Conservation (phyloP, 2,888 invertebrate species). For the Mythimna ferrago region DNA sequence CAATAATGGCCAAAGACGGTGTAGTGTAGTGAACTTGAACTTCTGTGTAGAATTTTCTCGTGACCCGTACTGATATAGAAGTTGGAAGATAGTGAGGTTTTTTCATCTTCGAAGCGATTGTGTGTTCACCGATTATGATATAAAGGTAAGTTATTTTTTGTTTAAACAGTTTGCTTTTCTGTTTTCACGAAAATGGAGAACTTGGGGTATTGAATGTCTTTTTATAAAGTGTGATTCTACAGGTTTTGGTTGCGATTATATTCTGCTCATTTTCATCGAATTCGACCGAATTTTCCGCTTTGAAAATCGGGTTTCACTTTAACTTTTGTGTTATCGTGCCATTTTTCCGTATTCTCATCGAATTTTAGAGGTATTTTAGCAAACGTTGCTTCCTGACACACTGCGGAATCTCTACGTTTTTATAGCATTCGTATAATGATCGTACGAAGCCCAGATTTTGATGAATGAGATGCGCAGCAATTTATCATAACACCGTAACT, state of each 20-base stretch:
- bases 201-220: slow-evolving; percentile 21
- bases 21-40: slow-evolving; percentile 65
- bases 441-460: slow-evolving; percentile 28
- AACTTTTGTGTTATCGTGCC: slow-evolving; percentile 16
- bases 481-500: slow-evolving; percentile 51
- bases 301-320: slow-evolving; percentile 9
- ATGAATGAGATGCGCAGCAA: slow-evolving; percentile 43
- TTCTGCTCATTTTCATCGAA: slow-evolving; percentile 9
- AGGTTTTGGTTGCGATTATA: slow-evolving; percentile 28
- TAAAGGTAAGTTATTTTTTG: slow-evolving; percentile 80
- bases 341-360: slow-evolving; percentile 10
- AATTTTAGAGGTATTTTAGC: slow-evolving; percentile 23
- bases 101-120: slow-evolving; percentile 71
- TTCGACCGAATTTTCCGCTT: slow-evolving; percentile 9
- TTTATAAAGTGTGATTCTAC: slow-evolving; percentile 29
- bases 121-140: slow-evolving; percentile 79
- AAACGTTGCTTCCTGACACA: slow-evolving; percentile 7
- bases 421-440: slow-evolving; percentile 22
- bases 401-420: slow-evolving; percentile 1
- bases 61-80: slow-evolving; percentile 65
- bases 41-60: slow-evolving; percentile 63
- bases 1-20: slow-evolving; percentile 51
- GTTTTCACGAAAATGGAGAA: slow-evolving; percentile 25
- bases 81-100: slow-evolving; percentile 71
- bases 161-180: slow-evolving; percentile 20